Percentiles rank a stretch among this genome's conserved stretches.
Evolutionary conservation across 2,797 vertebrate species (phyloP).

Genomic region (Rhabdophis nuchalis): DNA sequence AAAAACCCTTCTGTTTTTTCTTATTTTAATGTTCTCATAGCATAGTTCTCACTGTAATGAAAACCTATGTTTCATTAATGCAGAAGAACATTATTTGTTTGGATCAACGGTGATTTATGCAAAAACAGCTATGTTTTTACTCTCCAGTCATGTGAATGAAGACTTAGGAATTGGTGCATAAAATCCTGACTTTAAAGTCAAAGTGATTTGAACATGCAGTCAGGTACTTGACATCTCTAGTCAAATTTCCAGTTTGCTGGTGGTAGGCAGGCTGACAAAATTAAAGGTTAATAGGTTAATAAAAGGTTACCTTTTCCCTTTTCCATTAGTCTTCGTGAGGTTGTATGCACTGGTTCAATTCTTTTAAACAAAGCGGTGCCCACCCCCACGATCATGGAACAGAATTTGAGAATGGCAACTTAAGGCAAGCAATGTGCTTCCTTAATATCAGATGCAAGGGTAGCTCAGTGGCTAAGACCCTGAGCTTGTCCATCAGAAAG

Average conservation of each 20-base stretch:
- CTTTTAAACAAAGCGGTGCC: not conserved
- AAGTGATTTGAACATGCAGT: not conserved
- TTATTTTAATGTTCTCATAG: not conserved
- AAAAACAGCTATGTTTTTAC: not conserved
- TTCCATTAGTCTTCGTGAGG: not conserved
- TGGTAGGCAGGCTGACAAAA: not conserved
- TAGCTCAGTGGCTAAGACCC: too few relatives aligned
- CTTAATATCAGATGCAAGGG: not conserved
- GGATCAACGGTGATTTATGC: not conserved
- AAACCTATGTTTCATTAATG: not conserved
- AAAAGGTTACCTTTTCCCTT: not conserved
- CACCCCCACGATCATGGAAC: not conserved
- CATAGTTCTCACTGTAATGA: not conserved
- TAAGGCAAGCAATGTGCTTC: not conserved
- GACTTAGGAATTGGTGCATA: not conserved
- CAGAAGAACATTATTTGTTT: not conserved
- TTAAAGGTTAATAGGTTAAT: not conserved
- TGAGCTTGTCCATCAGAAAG: too few relatives aligned
- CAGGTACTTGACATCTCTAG: not conserved
- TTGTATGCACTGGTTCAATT: not conserved
- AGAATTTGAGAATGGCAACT: not conserved
- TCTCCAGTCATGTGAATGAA: not conserved
- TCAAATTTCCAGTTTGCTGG: not conserved
- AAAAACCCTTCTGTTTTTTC: not conserved
- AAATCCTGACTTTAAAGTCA: not conserved